Conservation (phyloP, 2,888 invertebrate species). For the Ichneumoninae sp. region DNA sequence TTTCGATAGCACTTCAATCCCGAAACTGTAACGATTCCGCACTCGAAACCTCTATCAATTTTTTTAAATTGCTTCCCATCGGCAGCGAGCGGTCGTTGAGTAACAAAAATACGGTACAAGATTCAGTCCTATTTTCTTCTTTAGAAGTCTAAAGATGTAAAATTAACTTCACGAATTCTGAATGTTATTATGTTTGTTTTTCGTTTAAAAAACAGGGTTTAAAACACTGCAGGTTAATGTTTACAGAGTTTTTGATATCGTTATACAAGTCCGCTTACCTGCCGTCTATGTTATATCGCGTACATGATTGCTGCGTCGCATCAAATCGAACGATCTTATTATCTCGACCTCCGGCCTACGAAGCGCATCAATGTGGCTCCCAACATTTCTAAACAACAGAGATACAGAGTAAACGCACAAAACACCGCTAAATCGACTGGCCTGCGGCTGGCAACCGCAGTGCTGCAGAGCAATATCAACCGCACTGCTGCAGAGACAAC, state of each 20-base stretch:
- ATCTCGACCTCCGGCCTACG: not conserved
- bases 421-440: no score
- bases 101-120: not conserved
- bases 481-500: no score
- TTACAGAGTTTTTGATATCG: not conserved
- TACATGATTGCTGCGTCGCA: not conserved
- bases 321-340: not conserved
- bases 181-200: not conserved
- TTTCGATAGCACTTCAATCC: no score
- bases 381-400: slow-evolving; percentile 45
- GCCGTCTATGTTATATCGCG: not conserved
- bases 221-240: not conserved
- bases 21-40: no score
- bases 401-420: not conserved
- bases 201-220: not conserved
- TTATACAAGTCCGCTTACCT: not conserved
- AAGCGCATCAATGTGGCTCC: slow-evolving; percentile 26
- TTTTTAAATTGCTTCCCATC: no score
- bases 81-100: not conserved
- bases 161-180: not conserved
- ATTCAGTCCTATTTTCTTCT: not conserved
- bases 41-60: no score
- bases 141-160: not conserved
- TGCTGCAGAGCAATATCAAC: no score
- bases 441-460: no score